phyloP scores from a whole-genome alignment of 2,797 vertebrate genomes.

The Falco novaeseelandiae region DNA sequence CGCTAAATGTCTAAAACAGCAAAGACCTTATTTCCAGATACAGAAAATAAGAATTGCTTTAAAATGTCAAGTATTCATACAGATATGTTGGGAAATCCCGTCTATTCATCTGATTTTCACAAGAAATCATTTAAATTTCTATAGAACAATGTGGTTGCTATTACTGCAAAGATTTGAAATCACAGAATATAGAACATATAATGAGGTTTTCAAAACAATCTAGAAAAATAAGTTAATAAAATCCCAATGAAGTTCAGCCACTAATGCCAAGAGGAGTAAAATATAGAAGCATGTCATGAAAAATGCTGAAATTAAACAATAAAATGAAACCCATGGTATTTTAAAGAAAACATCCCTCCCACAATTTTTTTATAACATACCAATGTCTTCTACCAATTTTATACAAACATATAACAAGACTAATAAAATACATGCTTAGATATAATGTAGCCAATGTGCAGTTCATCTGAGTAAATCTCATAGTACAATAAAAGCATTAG shows the following conservation, averaged over 20 bases:
- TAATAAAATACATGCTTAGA: background rate
- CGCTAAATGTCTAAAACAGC: background rate
- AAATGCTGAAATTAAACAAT: background rate
- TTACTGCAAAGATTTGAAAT: background rate
- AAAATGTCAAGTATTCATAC: background rate
- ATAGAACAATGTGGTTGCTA: background rate
- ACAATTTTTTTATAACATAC: background rate
- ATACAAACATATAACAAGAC: too few relatives aligned
- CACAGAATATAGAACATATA: background rate
- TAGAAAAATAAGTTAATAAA: background rate
- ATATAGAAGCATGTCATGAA: background rate
- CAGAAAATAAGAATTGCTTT: background rate
- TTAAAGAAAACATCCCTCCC: background rate
- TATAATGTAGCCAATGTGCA: background rate
- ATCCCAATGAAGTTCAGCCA: background rate
- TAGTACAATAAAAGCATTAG: background rate
- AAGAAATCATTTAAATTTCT: background rate
- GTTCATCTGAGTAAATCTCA: background rate
- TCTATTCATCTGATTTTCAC: background rate
- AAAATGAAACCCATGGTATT: background rate
- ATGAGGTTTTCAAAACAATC: background rate
- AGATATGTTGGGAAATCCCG: background rate
- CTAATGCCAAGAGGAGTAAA: background rate
- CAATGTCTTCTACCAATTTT: background rate
- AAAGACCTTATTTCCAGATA: background rate